A percentile compares a stretch with the other conserved stretches of the same genome.
phyloP scores from a whole-genome alignment of 2,113 vertebrate species.

The Nansenia antarctica region DNA sequence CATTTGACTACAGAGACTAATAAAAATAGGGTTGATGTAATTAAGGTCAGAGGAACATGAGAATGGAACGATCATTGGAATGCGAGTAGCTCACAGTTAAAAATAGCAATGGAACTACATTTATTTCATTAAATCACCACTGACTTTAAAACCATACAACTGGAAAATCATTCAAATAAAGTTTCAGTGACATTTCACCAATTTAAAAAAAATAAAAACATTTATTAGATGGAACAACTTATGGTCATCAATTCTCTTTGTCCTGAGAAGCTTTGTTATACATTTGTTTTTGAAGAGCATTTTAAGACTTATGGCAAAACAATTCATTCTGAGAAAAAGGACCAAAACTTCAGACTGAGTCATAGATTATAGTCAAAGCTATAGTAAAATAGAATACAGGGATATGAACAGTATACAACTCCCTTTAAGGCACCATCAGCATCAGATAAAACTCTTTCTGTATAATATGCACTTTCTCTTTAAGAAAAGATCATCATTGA shows the following conservation, averaged over 20 bases:
- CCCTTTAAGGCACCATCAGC: slow-evolving; percentile 51
- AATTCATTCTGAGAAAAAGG: neutral
- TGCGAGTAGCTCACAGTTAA: slow-evolving; percentile 55
- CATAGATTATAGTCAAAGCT: slow-evolving; percentile 43
- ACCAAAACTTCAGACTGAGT: neutral
- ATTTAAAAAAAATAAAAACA: slow-evolving; percentile 32
- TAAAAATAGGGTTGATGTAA: slow-evolving; percentile 7
- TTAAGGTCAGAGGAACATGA: slow-evolving; percentile 13
- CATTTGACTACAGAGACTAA: slow-evolving; percentile 15
- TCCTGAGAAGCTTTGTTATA: neutral
- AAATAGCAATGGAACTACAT: slow-evolving; percentile 21
- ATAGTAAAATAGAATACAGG: slow-evolving; percentile 41
- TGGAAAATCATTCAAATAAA: slow-evolving; percentile 15
- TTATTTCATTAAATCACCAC: slow-evolving; percentile 16
- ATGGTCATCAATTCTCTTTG: neutral
- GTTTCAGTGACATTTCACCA: slow-evolving; percentile 6
- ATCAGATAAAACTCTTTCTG: slow-evolving; percentile 19
- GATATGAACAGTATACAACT: slow-evolving; percentile 28
- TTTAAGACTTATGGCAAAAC: neutral
- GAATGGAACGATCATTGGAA: slow-evolving; percentile 38
- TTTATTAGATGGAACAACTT: neutral
- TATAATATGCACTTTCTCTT: slow-evolving; percentile 23
- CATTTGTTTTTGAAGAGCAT: neutral
- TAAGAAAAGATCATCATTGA: slow-evolving; percentile 18
- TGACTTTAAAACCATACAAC: slow-evolving; percentile 3